Base-by-base conservation (phyloP, 1,140 invertebrate genomes). In the Sweltsa coloradensis region DNA sequence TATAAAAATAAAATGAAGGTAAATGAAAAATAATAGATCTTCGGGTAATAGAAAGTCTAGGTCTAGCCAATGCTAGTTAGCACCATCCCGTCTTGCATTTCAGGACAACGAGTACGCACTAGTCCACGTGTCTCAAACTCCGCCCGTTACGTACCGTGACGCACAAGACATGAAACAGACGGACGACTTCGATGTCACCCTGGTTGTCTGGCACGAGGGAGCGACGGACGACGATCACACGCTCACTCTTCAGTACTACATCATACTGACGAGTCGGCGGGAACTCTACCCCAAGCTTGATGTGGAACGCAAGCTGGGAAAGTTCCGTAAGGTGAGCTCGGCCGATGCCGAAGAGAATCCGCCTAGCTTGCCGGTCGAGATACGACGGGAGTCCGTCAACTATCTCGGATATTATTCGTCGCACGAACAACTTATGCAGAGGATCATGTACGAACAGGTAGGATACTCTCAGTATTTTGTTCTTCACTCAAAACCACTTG, bases 331-430 rank as follows among this genome's bases (percentile, higher is more conserved):
- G 0, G 78, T 81, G 1, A n/a, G n/a, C n/a, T n/a, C n/a, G n/a
- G n/a, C 14, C 14, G n/a, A 31, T 31, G n/a, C 9, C 9, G n/a
- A 31, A 9, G n/a, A 31, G n/a, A 31, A 9, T 31, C 9, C 9
- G n/a, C 9, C 9, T 31, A 31, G 9, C 14, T 31, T 31, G n/a
- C 9, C 4, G 39, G n/a, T 47, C n/a, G 34, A 24, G n/a, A n/a
- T n/a, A n/a, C n/a, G 74, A 21, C 75, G 75, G 53, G 81, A 83
- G 58, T 74, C 71, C 9, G 73, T 84, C 2, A 81, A 81, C 64
- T 85, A 85, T 61, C 63, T 85, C 9, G 82, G 82, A 3, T 85
- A 83, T 55, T 85, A 81, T 58, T 84, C 82, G 14, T 77, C 75
- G 0, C 81, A 85, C 53, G 82, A 85, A 54, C 75, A 83, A 52